Base-by-base conservation (phyloP, 1,140 invertebrate genomes). In the Ganaspis sp. region DNA sequence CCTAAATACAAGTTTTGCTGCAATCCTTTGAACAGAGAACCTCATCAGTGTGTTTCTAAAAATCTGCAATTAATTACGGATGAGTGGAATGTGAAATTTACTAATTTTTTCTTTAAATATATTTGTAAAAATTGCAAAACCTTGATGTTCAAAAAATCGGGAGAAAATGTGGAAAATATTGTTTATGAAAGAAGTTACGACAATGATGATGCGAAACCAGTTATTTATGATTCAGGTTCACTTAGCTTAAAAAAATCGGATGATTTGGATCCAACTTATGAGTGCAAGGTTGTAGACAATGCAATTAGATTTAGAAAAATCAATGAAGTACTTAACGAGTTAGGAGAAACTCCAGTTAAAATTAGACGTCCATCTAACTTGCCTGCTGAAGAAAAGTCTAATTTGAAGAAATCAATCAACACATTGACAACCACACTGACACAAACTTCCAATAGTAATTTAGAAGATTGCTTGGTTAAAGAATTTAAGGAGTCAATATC, bases 261-360 rank as follows among this genome's bases (percentile, higher is more conserved):
- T 42, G 15, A 15, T 38, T 38, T 37, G 29, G 72, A 64, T 64
- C 58, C 37, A 34, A 70, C 72, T 38, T 73, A 73, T 73, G 38
- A 11, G 17, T 58, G 58, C 49, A 17, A 37, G 12, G 45, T 5
- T 58, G 23, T 21, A 34, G 34, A 73, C n/a, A 58, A 34, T 6
- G 26, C 72, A 40, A 74, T 69, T 17, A 17, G 17, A n/a, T 2
- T 74, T 17, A 15, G 45, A 34, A 74, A 74, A 69, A 23, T 45
- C n/a, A 69, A 74, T 69, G 45, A 29, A 69, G 12, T 74, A 69
- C 40, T 74, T 12, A 38, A 69, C 26, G 58, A 69, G n/a, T 42
- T 69, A 15, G 72, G 72, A 4, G 58, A 74, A 74, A 15, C 42
- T 42, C 73, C 73, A 64, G 11, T 74, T 34, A 37, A 69, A 69